Evolutionary conservation across 2,888 invertebrate genomes (phyloP).

Genomic region (Iselma pallidipennis): DNA sequence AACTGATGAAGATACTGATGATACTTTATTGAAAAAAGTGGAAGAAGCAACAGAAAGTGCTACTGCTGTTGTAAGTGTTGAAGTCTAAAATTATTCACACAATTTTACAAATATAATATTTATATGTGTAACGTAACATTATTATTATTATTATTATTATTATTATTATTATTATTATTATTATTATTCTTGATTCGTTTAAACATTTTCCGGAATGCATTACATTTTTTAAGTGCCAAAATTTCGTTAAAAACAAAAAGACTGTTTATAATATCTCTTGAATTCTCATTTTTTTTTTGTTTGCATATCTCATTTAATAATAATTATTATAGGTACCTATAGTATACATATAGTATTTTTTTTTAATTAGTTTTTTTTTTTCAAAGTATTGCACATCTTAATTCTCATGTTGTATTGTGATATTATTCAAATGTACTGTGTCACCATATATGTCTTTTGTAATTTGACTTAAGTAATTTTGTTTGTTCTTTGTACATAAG

Average conservation of each 20-base stretch:
- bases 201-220: not conserved
- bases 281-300: constrained; percentile 16
- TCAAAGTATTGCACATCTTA: not conserved
- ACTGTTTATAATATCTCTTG: constrained; percentile 29
- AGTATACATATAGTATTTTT: not conserved
- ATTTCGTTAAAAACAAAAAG: constrained; percentile 31
- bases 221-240: constrained; percentile 34
- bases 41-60: constrained; percentile 46
- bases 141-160: no score
- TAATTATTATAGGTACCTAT: no score
- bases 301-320: not conserved
- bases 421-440: not conserved
- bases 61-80: constrained; percentile 40
- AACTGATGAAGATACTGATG: not conserved
- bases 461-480: not conserved
- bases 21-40: constrained; percentile 60
- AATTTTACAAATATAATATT: not conserved
- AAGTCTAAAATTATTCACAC: constrained; percentile 37
- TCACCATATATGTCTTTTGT: not conserved
- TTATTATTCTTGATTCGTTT: not conserved
- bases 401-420: not conserved
- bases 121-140: not conserved
- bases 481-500: constrained; percentile 17
- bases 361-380: not conserved
- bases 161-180: no score